Evolutionary conservation across 1,140 invertebrate genomes (phyloP).

Genomic region (Mactra quadrangularis): DNA sequence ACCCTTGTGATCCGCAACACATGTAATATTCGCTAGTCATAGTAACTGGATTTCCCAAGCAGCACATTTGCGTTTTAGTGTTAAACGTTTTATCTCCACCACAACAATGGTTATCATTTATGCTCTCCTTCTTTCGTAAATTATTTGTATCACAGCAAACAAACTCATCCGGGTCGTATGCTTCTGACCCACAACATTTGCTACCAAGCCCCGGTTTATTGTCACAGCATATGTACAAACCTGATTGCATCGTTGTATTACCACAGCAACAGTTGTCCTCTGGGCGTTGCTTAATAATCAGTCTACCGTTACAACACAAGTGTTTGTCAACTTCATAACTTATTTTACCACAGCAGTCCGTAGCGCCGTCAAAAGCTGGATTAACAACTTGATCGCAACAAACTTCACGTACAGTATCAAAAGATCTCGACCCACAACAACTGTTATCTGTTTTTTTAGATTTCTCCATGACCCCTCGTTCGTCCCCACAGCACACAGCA

Average conservation of each 20-base stretch:
- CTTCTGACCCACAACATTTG: conserved; percentile 25
- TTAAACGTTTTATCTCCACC: conserved; percentile 6
- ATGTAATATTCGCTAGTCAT: conserved; percentile 1
- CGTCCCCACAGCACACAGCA: conserved; percentile 21
- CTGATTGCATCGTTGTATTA: conserved; percentile 13
- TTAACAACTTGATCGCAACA: conserved; percentile 20
- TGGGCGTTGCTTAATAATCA: neutral
- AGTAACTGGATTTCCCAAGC: conserved; percentile 3
- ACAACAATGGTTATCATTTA: conserved; percentile 33
- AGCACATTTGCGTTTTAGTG: conserved; percentile 23
- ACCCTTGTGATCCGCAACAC: conserved; percentile 39
- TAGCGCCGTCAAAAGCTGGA: neutral
- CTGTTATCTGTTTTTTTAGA: neutral
- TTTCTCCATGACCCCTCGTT: conserved; percentile 5
- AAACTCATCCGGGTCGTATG: conserved; percentile 6
- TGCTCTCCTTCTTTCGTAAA: conserved; percentile 23
- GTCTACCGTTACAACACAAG: conserved; percentile 5
- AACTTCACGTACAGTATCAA: neutral
- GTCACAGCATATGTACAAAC: conserved; percentile 17
- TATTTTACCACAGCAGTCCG: conserved; percentile 4
- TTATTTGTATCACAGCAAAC: conserved; percentile 37
- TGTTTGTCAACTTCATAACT: conserved; percentile 32
- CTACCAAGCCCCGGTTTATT: conserved; percentile 1
- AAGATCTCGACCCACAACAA: conserved; percentile 12
- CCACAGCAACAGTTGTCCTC: conserved; percentile 36